A percentile compares a stretch with the other conserved stretches of the same genome.
Evolutionary conservation across 2,113 vertebrate species (phyloP).

Genomic region (Rhadina sibilatrix): DNA sequence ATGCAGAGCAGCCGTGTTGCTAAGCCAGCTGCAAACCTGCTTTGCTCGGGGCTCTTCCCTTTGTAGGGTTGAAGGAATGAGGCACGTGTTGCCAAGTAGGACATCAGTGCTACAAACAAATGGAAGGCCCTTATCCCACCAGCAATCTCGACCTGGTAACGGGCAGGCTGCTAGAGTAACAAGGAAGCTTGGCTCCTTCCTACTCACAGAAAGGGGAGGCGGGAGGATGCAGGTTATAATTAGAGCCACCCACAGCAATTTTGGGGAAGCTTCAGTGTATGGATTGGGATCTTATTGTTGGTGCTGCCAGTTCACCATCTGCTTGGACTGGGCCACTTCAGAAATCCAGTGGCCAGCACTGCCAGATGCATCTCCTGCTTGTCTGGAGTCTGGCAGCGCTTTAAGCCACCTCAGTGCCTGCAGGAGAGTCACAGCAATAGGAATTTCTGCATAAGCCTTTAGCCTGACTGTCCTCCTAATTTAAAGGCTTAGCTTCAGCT

Average conservation of each 20-base stretch:
- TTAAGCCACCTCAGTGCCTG: not conserved
- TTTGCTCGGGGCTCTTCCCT: conserved; percentile 70
- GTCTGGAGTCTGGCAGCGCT: not conserved
- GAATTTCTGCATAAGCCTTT: not conserved
- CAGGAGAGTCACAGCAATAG: not conserved
- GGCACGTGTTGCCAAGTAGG: conserved; percentile 63
- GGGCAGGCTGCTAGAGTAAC: conserved; percentile 23
- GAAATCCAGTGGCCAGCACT: not conserved
- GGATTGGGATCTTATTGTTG: not conserved
- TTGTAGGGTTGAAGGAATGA: conserved; percentile 53
- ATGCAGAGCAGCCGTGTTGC: conserved; percentile 51
- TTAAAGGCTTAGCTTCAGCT: not conserved
- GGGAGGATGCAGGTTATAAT: conserved; percentile 37
- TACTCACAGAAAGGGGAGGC: not conserved
- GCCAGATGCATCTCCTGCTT: not conserved
- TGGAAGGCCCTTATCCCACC: conserved; percentile 42
- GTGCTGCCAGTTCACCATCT: not conserved
- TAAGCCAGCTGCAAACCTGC: conserved; percentile 66
- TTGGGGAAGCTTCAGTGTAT: conserved; percentile 21
- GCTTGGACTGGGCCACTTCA: not conserved
- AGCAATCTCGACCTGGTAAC: conserved; percentile 36
- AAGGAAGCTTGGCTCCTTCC: not conserved
- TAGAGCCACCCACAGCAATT: conserved; percentile 62
- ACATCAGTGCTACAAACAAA: conserved; percentile 55
- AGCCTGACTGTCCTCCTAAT: not conserved